A percentile compares a stretch with the other conserved stretches of the same genome.
These are phyloP conservation scores for Aplysina aerophoba DNA, from an alignment of 37 sponge, comb jelly and placozoan genomes.

Conservation along the genomic window DNA sequence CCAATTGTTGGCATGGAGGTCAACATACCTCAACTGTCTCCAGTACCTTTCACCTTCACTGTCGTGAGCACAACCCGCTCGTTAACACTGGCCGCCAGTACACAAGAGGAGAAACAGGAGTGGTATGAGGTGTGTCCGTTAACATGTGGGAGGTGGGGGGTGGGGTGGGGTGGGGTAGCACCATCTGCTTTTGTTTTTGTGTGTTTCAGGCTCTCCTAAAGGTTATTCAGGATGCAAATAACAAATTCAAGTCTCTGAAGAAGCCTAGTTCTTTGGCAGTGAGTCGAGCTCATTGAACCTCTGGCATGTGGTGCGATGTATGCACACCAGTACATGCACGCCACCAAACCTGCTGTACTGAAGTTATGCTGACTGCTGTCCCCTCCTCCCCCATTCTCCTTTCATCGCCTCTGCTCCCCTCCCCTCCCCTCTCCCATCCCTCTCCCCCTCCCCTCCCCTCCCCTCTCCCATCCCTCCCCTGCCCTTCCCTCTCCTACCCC, in stretches of 20 bases:
- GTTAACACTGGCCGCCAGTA: slow-evolving; percentile 67
- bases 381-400: neutral
- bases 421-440: neutral
- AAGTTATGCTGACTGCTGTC: neutral
- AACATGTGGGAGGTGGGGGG: too few relatives aligned
- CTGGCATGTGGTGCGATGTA: too few relatives aligned
- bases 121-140: slow-evolving; percentile 56
- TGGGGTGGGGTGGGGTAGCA: neutral
- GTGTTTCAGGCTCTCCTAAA: neutral
- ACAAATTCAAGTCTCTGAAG: slow-evolving; percentile 14
- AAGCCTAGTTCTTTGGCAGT: neutral
- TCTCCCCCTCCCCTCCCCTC: neutral
- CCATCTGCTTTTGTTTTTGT: neutral
- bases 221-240: neutral
- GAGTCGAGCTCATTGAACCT: too few relatives aligned
- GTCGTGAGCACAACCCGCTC: slow-evolving; percentile 73
- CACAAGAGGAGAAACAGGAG: slow-evolving; percentile 73
- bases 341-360: too few relatives aligned
- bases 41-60: slow-evolving; percentile 62
- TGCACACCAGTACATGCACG: too few relatives aligned
- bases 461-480: neutral
- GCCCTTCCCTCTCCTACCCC: neutral
- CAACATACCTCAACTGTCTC: slow-evolving; percentile 57
- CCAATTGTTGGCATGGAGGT: slow-evolving; percentile 62
- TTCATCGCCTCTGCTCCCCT: neutral